These are phyloP conservation scores for Callyntrura sp. DNA, from an alignment of 2,888 invertebrate genomes.

Conservation along the genomic window DNA sequence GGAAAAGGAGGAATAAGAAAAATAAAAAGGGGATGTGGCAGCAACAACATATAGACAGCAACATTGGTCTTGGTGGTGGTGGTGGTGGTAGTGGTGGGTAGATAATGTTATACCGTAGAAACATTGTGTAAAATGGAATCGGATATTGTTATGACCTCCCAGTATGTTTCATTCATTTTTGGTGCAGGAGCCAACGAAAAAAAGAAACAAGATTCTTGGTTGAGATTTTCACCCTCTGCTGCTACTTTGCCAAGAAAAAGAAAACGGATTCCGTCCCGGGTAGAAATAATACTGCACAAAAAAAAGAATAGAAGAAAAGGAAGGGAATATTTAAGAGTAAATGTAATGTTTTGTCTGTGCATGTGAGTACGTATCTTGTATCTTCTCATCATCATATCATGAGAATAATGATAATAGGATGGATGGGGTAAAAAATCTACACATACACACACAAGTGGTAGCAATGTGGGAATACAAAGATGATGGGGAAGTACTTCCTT, in stretches of 20 bases:
- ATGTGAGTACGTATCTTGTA: conserved; percentile 11
- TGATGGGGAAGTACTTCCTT: conserved; percentile 60
- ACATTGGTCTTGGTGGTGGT: too few relatives aligned
- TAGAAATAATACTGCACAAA: neutral
- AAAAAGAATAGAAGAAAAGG: conserved; percentile 36
- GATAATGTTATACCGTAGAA: conserved; percentile 63
- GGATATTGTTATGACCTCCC: conserved; percentile 80
- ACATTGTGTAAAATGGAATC: conserved; percentile 76
- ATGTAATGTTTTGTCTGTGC: conserved; percentile 31
- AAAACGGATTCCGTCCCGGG: conserved; percentile 14
- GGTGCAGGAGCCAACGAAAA: conserved; percentile 58
- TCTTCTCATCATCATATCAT: conserved; percentile 61
- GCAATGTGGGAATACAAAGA: conserved; percentile 23
- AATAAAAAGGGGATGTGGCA: conserved; percentile 19
- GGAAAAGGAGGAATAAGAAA: conserved; percentile 20
- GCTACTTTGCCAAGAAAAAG: conserved; percentile 66
- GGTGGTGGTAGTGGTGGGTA: conserved; percentile 26
- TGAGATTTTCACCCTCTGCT: conserved; percentile 69
- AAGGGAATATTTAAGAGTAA: conserved; percentile 39
- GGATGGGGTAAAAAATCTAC: conserved; percentile 39
- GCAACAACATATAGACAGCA: conserved; percentile 20
- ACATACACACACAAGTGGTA: conserved; percentile 17
- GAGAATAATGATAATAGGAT: conserved; percentile 30
- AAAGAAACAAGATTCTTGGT: conserved; percentile 64
- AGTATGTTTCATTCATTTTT: conserved; percentile 54